Evolutionary conservation across 1,140 invertebrate genomes (phyloP), one percentile per base, ranked within the genome.

Genomic region (Tetramorium alpestre): DNA sequence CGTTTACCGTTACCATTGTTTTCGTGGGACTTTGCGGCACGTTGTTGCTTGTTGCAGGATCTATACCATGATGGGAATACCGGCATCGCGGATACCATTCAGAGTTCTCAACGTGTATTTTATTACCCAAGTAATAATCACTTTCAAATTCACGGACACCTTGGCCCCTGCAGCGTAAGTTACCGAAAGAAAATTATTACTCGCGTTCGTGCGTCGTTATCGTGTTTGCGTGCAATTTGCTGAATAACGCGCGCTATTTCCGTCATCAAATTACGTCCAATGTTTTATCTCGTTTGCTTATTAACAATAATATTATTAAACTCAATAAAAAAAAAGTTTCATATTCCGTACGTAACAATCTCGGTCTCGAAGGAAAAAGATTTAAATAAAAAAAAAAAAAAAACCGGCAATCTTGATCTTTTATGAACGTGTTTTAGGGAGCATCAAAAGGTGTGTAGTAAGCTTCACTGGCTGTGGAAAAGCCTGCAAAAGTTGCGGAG

Each of bases 401-500:
- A 38, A 7, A 47, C 25, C 4, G 33, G 13, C n/a, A 41, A 41
- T 67, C n/a, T 67, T 2, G n/a, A 25, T 5, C 11, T 56, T 80
- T 8, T 56, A 28, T 41, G 60, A 60, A 88, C 54, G 10, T 80
- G 0, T 85, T 93, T 49, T 89, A 95, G 94, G 67, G 94, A 93
- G 82, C 25, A 16, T 41, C 62, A 13, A 41, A 70, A n/a, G 8
- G n/a, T 41, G 5, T 70, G 77, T 8, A 41, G 64, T 54, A 54
- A 16, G 3, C n/a, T 69, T 69, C 77, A 70, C 91, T 76, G 2
- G 81, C 69, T 6, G 58, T 94, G 69, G 69, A 85, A 91, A 33
- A 89, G 51, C 75, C 62, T 95, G n/a, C 91, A 88, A 22, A 88
- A 91, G 13, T 86, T 95, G 70, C 91, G 93, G 51, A 90, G 86